Evolutionary conservation across 2,888 invertebrate genomes (phyloP), one percentile per base, ranked within the genome.

Genomic region (Apamea epomidion): DNA sequence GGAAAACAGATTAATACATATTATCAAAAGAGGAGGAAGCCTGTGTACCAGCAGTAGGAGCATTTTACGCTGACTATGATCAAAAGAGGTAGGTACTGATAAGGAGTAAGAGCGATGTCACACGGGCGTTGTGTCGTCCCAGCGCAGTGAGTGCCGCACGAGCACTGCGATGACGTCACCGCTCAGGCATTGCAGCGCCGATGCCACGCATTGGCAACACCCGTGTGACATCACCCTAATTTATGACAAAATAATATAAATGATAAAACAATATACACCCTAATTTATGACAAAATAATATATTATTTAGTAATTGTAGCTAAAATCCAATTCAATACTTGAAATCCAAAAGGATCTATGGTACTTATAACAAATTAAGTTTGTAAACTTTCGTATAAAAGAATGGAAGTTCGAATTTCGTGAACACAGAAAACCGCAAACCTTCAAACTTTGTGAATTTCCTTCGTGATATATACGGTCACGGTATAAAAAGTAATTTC

Each of bases 401-500:
- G 67, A 86, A 87, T 78, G 65, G 37, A 74, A 84, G 77, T 84
- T 79, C 16, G n/a, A 82, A 79, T 79, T 84, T 86, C 68, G 71
- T 83, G 84, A 79, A 84, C 84, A 87, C 78, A 74, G 69, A 73
- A 81, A 83, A 88, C 88, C 84, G 79, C 82, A 70, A 68, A 48
- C 88, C 83, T 89, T 82, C 78, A 81, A 89, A 88, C 80, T 83
- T 89, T 71, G 51, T 74, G 67, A 70, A 82, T 74, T 82, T 72
- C 76, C 42, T 76, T 75, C 79, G 69, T 79, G 76, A 80, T 84
- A 80, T 58, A 58, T 74, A 82, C 74, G 54, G 75, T 29, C 78
- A 74, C 70, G 67, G 72, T 80, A 64, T 65, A 81, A 77, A 85
- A 78, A 81, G 69, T 76, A 87, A 76, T 83, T 84, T 81, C 58